These are phyloP conservation scores for Xestoiulus laeticollis DNA, from an alignment of 2,888 invertebrate genomes.

Conservation along the genomic window DNA sequence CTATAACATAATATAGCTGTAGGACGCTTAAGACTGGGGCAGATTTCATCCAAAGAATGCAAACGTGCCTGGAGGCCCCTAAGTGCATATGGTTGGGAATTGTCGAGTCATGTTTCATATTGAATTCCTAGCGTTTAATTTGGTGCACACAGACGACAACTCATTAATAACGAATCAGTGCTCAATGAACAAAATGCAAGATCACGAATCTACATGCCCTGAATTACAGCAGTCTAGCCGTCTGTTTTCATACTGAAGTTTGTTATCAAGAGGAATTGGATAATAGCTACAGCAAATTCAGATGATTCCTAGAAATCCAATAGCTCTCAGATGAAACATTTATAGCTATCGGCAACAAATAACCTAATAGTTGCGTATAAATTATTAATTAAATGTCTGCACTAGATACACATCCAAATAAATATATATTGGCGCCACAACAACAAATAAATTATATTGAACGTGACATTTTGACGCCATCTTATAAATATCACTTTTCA, in stretches of 20 bases:
- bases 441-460: no score
- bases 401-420: neutral
- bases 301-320: constrained; percentile 36
- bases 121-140: constrained; percentile 13
- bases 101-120: constrained; percentile 15
- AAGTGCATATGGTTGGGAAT: neutral
- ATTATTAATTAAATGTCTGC: neutral
- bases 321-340: neutral
- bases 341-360: neutral
- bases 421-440: no score
- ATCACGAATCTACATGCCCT: neutral
- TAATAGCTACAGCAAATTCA: neutral
- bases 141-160: neutral
- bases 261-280: neutral
- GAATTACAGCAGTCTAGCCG: neutral
- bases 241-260: neutral
- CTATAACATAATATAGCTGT: neutral
- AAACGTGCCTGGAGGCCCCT: neutral
- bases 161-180: constrained; percentile 31
- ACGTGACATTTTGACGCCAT: neutral
- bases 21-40: neutral
- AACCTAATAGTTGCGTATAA: neutral
- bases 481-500: neutral
- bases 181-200: constrained; percentile 34
- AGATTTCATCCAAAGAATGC: neutral